Percentiles rank a stretch among this genome's conserved stretches.
These are phyloP conservation scores for Ivindomyrus marchei DNA, from an alignment of 2,113 vertebrate genomes.

Conservation along the genomic window DNA sequence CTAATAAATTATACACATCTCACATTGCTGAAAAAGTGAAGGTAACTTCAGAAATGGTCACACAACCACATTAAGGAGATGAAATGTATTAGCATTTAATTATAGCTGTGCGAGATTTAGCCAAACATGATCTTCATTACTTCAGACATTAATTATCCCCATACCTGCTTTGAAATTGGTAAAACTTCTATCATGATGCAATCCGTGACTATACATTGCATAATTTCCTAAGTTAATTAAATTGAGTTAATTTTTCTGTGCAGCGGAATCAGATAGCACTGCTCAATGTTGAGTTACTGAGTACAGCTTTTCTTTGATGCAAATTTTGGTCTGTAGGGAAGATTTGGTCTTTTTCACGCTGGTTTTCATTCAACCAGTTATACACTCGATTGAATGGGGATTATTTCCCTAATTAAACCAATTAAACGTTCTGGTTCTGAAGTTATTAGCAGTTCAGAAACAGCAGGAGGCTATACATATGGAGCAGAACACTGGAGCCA, in stretches of 20 bases:
- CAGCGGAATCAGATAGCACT: background rate
- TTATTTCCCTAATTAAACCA: slow-evolving; percentile 1
- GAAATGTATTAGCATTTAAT: background rate
- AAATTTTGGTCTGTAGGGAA: background rate
- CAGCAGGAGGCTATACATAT: background rate
- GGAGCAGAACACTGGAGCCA: background rate
- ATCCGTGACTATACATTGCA: slow-evolving; percentile 6
- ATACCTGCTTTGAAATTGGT: slow-evolving; percentile 8
- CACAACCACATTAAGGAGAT: background rate
- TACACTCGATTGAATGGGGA: background rate
- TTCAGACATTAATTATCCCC: slow-evolving; percentile 13
- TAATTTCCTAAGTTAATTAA: background rate
- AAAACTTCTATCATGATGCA: slow-evolving; percentile 9
- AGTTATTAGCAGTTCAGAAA: background rate
- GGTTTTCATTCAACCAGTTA: background rate
- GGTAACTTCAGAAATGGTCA: background rate
- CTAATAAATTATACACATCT: background rate
- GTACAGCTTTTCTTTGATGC: background rate
- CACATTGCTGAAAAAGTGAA: background rate
- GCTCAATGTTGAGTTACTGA: background rate
- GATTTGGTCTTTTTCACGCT: background rate
- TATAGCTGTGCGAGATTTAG: background rate
- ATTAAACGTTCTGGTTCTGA: background rate
- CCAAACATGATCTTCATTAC: background rate
- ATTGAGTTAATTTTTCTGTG: background rate